Conservation (phyloP, 2,888 invertebrate species). For the Apamea anceps region DNA sequence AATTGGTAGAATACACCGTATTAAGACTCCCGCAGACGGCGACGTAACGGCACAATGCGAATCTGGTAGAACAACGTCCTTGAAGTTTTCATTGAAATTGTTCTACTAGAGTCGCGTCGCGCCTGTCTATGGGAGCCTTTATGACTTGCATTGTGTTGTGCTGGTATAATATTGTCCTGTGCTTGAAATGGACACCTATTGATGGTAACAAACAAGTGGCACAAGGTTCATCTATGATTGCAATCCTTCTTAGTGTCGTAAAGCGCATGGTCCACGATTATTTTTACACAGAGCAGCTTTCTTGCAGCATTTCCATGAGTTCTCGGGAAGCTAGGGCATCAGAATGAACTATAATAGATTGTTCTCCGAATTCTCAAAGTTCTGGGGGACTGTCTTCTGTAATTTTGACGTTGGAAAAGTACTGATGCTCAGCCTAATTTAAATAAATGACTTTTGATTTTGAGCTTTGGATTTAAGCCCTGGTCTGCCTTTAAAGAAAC, state of each 20-base stretch:
- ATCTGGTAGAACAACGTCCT: neutral
- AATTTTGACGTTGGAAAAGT: too few species aligned
- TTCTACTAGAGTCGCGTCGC: neutral
- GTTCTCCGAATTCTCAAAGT: too few species aligned
- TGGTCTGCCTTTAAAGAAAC: neutral
- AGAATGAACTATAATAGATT: too few species aligned
- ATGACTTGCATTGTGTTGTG: conserved; percentile 54
- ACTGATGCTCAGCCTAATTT: too few species aligned
- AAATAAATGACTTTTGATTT: too few species aligned
- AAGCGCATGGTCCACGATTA: conserved; percentile 6
- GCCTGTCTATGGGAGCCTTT: neutral
- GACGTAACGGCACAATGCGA: neutral
- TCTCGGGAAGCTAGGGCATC: neutral
- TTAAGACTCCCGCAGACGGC: neutral
- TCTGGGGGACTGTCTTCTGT: too few species aligned
- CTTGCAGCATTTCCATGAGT: neutral
- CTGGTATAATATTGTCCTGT: conserved; percentile 41
- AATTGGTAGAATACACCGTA: conserved; percentile 65
- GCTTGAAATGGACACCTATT: conserved; percentile 42
- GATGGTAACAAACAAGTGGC: conserved; percentile 26
- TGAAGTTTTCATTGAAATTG: neutral
- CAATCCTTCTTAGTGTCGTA: conserved; percentile 20
- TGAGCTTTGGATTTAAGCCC: too few species aligned
- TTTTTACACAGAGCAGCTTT: conserved; percentile 6
- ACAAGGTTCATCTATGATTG: conserved; percentile 34